These are phyloP conservation scores for Caradrina kadenii DNA, from an alignment of 2,888 invertebrate species.

Conservation along the genomic window DNA sequence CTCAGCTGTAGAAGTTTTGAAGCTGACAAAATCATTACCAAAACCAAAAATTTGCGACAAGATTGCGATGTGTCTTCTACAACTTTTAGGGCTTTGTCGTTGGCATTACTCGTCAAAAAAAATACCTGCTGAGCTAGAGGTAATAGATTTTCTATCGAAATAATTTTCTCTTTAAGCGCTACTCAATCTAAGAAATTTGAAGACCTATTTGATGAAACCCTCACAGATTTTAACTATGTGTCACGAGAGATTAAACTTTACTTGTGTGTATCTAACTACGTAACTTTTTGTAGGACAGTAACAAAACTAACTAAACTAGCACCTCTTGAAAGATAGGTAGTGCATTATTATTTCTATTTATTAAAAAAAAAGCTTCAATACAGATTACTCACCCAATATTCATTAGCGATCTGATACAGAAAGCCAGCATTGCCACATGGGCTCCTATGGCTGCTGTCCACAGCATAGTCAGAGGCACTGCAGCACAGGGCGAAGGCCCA, in stretches of 20 bases:
- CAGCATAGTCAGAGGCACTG: constrained; percentile 82
- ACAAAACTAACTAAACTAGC: too few species aligned
- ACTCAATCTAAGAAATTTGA: constrained; percentile 1
- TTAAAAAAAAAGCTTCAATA: neutral
- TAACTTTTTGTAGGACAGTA: too few species aligned
- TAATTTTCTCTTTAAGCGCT: neutral
- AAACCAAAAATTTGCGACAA: constrained; percentile 10
- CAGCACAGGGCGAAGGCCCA: constrained; percentile 86
- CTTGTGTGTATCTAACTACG: too few species aligned
- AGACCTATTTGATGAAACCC: neutral
- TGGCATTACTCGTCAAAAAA: too few species aligned
- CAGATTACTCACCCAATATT: constrained; percentile 81
- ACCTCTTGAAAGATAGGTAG: too few species aligned
- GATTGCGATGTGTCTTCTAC: neutral
- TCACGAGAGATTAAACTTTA: neutral
- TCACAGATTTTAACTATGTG: neutral
- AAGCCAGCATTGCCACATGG: constrained; percentile 83
- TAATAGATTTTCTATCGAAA: constrained; percentile 11
- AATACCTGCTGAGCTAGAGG: neutral
- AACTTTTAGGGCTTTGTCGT: constrained; percentile 23
- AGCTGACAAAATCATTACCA: neutral
- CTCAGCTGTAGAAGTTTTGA: neutral
- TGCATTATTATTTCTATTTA: too few species aligned
- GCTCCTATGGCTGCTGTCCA: constrained; percentile 81
- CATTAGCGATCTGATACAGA: constrained; percentile 81